Percentiles rank a stretch among this genome's conserved stretches.
Evolutionary conservation across 2,797 vertebrate genomes (phyloP).

Genomic region (Australoheros facetus): DNA sequence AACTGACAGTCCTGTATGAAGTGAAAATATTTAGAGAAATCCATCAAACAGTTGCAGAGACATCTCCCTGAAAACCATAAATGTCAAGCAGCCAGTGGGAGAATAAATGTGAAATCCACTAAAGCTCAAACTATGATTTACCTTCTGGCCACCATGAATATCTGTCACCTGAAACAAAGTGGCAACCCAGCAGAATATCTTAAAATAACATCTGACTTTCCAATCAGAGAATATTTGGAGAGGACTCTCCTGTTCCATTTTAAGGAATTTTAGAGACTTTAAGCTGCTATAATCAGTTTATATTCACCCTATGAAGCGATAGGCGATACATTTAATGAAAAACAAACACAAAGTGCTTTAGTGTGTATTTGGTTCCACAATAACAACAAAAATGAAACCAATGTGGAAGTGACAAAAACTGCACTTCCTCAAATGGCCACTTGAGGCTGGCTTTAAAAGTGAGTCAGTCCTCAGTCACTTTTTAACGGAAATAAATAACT

Average conservation of each 20-base stretch:
- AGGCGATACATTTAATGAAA: not conserved
- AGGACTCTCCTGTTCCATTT: not conserved
- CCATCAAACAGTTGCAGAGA: not conserved
- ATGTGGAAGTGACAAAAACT: no score
- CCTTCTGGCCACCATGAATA: not conserved
- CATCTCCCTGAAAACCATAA: not conserved
- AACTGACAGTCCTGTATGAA: not conserved
- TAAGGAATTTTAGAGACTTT: not conserved
- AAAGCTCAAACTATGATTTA: not conserved
- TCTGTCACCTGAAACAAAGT: not conserved
- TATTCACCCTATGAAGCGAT: rapidly evolving
- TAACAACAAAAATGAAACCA: no score
- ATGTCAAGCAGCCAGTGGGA: not conserved
- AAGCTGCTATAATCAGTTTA: not conserved
- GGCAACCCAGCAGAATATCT: not conserved
- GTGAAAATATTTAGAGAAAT: not conserved
- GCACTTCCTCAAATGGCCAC: no score
- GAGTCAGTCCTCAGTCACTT: no score
- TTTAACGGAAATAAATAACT: no score
- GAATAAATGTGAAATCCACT: not conserved
- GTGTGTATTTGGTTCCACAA: not conserved
- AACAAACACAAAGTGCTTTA: not conserved
- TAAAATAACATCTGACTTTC: rapidly evolving
- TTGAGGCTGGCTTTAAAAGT: no score
- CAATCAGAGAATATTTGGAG: rapidly evolving